These are phyloP conservation scores for Sciurus niger DNA, from an alignment of 2,113 vertebrate species.

Conservation along the genomic window DNA sequence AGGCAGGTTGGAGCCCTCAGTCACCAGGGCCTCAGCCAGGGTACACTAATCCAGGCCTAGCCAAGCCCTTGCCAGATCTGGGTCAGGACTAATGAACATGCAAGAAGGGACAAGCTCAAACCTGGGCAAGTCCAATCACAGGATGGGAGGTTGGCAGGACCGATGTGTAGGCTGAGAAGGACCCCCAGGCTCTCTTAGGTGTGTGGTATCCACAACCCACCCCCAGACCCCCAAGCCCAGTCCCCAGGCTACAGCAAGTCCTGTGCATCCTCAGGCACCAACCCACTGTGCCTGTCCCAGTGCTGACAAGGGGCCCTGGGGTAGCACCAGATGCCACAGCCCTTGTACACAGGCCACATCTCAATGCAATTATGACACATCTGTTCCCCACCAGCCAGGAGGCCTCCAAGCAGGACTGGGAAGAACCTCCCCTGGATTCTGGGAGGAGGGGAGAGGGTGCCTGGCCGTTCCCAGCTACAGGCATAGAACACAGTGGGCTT, in stretches of 20 bases:
- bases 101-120: neutral
- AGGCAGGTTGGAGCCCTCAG: neutral
- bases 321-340: neutral
- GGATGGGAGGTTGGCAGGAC: neutral
- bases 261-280: neutral
- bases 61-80: neutral
- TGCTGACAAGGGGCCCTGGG: neutral
- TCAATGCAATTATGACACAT: neutral
- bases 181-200: neutral
- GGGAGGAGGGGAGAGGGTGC: neutral
- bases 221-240: neutral
- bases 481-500: neutral
- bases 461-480: neutral
- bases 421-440: neutral
- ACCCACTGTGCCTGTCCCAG: too few species aligned
- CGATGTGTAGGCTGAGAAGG: neutral
- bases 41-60: neutral
- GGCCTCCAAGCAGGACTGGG: neutral
- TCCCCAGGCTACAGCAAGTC: neutral
- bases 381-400: neutral
- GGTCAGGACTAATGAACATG: neutral
- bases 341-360: neutral
- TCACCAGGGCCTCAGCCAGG: neutral
- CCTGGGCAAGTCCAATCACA: neutral
- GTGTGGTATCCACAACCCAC: fast-evolving